These are phyloP conservation scores for Poecile atricapillus DNA, from an alignment of 2,113 vertebrate genomes.

Conservation along the genomic window DNA sequence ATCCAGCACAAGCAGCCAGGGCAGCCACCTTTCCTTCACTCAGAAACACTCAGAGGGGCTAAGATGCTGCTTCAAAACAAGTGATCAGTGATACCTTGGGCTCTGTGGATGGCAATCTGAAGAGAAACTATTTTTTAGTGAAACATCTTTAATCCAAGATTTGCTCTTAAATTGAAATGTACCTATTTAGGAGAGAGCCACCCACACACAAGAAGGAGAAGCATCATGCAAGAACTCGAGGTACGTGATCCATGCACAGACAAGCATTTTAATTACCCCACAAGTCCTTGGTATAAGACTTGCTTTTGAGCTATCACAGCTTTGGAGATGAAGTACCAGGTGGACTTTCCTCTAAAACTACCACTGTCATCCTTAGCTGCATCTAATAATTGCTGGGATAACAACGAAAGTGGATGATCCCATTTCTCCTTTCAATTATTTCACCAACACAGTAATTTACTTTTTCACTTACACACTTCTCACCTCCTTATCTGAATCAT, in stretches of 20 bases:
- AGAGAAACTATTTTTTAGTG: not conserved
- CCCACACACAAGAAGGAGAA: not conserved
- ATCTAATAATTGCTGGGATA: not conserved
- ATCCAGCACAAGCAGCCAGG: not conserved
- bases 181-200: not conserved
- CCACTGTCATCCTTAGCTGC: not conserved
- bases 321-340: not conserved
- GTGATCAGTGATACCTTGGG: not conserved
- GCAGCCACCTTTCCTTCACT: not conserved
- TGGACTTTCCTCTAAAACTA: not conserved
- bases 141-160: not conserved
- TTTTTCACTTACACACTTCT: not conserved
- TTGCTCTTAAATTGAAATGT: not conserved
- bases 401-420: not conserved
- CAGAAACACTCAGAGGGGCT: not conserved
- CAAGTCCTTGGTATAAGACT: not conserved
- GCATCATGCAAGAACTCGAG: not conserved
- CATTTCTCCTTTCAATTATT: conserved; percentile 16
- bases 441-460: not conserved
- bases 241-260: not conserved
- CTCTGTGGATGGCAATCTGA: not conserved
- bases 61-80: not conserved
- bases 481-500: conserved; percentile 25
- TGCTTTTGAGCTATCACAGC: not conserved
- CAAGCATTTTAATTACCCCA: not conserved